phyloP scores from a whole-genome alignment of 1,140 invertebrate genomes.

The Hyposmocoma kahamanoa region DNA sequence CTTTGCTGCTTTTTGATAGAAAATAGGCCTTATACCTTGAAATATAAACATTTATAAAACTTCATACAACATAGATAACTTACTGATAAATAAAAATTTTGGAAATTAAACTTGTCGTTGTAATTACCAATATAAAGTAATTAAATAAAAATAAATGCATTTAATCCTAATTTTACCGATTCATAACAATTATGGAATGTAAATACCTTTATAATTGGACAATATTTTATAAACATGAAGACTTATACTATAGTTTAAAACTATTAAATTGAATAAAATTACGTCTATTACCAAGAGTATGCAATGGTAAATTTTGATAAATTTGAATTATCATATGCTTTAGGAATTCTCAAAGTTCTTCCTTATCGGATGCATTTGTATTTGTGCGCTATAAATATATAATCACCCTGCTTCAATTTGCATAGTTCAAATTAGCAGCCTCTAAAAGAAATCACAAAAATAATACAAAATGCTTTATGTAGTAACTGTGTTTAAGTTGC shows the following conservation, averaged over 20 bases:
- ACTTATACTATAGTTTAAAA: constrained; percentile 11
- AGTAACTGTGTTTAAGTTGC: constrained; percentile 7
- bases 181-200: too few species aligned
- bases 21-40: too few species aligned
- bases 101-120: too few species aligned
- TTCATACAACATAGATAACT: too few species aligned
- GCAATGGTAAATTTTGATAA: constrained; percentile 19
- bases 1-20: too few species aligned
- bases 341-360: neutral
- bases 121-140: too few species aligned
- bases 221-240: constrained; percentile 15
- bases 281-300: constrained; percentile 20
- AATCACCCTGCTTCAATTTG: constrained; percentile 33
- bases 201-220: constrained; percentile 15
- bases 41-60: too few species aligned
- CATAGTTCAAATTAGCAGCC: constrained; percentile 1
- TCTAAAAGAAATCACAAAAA: constrained; percentile 8
- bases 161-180: too few species aligned
- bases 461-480: constrained; percentile 12
- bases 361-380: constrained; percentile 8
- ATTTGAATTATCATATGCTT: neutral
- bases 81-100: too few species aligned
- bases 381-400: constrained; percentile 39
- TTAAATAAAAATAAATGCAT: too few species aligned
- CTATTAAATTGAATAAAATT: constrained; percentile 23